phyloP scores from a whole-genome alignment of 2,888 invertebrate species.

The Augochlorella aurata region DNA sequence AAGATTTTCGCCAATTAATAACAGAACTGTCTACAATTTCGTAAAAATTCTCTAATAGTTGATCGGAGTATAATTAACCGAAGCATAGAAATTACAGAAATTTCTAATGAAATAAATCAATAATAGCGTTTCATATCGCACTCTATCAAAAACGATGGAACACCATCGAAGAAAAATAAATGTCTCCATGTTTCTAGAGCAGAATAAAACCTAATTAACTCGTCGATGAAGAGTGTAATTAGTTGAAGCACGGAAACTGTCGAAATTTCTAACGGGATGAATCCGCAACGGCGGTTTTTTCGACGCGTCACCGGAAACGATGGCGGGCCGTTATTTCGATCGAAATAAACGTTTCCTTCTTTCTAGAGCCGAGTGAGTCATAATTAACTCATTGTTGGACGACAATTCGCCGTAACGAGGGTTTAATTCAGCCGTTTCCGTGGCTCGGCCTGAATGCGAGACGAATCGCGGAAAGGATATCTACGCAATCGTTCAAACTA shows the following conservation, averaged over 20 bases:
- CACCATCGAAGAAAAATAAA: too few relatives aligned
- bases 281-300: too few relatives aligned
- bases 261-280: too few relatives aligned
- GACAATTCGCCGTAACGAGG: slow-evolving; percentile 41
- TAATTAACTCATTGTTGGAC: slow-evolving; percentile 46
- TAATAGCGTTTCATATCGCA: not conserved
- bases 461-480: slow-evolving; percentile 28
- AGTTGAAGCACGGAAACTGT: too few relatives aligned
- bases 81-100: not conserved
- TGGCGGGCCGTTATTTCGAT: not conserved
- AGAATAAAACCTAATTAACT: too few relatives aligned
- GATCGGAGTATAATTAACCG: not conserved
- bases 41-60: not conserved
- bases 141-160: too few relatives aligned
- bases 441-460: slow-evolving; percentile 16
- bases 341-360: not conserved
- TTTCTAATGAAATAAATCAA: not conserved
- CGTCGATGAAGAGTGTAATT: too few relatives aligned
- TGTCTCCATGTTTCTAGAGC: too few relatives aligned
- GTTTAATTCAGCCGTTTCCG: slow-evolving; percentile 25
- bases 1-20: not conserved
- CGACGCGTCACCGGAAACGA: too few relatives aligned
- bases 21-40: too few relatives aligned
- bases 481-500: slow-evolving; percentile 42
- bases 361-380: slow-evolving; percentile 5